Conservation (phyloP, 2,113 vertebrate genomes). For the Solea senegalensis region DNA sequence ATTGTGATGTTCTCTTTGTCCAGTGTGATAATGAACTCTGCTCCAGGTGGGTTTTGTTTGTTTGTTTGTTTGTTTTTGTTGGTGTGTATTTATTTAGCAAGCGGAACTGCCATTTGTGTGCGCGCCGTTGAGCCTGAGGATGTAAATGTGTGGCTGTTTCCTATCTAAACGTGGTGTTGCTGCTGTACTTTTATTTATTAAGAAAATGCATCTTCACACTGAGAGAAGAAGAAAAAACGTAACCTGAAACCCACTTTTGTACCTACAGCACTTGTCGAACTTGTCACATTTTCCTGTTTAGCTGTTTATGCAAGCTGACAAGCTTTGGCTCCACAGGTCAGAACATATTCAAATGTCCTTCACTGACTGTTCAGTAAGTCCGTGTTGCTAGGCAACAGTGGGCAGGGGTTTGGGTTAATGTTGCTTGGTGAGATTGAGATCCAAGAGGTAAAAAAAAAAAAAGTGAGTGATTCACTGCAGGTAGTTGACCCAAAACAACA, state of each 20-base stretch:
- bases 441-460: constrained; percentile 12
- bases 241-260: constrained; percentile 1
- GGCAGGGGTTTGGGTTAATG: constrained; percentile 4
- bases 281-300: not conserved
- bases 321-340: constrained; percentile 20
- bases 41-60: constrained; percentile 52
- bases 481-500: constrained; percentile 4
- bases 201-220: not conserved
- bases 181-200: constrained; percentile 21
- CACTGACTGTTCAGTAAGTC: constrained; percentile 19
- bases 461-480: not conserved
- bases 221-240: not conserved
- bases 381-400: constrained; percentile 40
- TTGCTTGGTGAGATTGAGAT: constrained; percentile 28
- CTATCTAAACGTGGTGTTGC: constrained; percentile 42
- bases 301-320: constrained; percentile 7
- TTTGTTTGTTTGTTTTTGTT: constrained; percentile 9
- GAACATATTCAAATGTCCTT: constrained; percentile 12
- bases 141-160: constrained; percentile 50
- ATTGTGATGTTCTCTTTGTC: constrained; percentile 65
- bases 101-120: constrained; percentile 59
- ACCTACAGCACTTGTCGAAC: constrained; percentile 10
- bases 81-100: constrained; percentile 58
- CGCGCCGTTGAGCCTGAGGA: constrained; percentile 42
- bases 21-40: constrained; percentile 62